phyloP scores from a whole-genome alignment of 2,888 invertebrate species.

The Caenorhabditis becei region DNA sequence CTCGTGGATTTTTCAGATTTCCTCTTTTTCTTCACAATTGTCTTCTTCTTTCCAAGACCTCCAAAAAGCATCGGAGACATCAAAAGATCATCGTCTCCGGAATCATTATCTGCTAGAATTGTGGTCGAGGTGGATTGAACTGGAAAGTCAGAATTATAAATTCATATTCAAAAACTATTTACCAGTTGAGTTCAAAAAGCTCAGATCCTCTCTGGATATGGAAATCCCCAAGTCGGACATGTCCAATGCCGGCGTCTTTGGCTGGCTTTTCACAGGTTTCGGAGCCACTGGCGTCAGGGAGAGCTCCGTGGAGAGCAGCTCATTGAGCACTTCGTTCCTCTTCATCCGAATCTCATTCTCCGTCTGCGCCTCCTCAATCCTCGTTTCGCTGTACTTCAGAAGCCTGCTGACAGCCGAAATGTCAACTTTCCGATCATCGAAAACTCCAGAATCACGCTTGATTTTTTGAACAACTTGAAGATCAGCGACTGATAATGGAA shows the following conservation, averaged over 20 bases:
- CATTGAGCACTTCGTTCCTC: constrained; percentile 40
- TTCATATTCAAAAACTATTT: background rate
- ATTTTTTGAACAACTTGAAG: constrained; percentile 35
- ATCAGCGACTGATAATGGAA: constrained; percentile 22
- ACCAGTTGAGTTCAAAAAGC: constrained; percentile 24
- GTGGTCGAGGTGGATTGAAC: constrained; percentile 12
- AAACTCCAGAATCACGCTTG: constrained; percentile 2
- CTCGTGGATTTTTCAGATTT: constrained; percentile 7
- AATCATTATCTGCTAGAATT: background rate
- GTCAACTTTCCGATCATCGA: constrained; percentile 19
- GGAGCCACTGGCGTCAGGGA: background rate
- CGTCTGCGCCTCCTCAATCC: constrained; percentile 35
- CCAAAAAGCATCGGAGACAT: constrained; percentile 26
- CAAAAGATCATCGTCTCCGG: constrained; percentile 4
- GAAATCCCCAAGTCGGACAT: constrained; percentile 46
- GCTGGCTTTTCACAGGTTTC: background rate
- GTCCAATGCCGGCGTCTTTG: constrained; percentile 3
- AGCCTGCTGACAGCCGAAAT: constrained; percentile 31
- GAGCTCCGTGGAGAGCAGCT: constrained; percentile 16
- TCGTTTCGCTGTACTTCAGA: constrained; percentile 43
- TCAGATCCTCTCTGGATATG: constrained; percentile 31
- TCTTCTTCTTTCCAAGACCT: background rate
- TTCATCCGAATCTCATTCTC: constrained; percentile 35
- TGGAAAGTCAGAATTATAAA: background rate
- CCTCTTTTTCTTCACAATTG: constrained; percentile 15